phyloP scores from a whole-genome alignment of 2,797 vertebrate genomes.

The Dromococcyx pavoninus region DNA sequence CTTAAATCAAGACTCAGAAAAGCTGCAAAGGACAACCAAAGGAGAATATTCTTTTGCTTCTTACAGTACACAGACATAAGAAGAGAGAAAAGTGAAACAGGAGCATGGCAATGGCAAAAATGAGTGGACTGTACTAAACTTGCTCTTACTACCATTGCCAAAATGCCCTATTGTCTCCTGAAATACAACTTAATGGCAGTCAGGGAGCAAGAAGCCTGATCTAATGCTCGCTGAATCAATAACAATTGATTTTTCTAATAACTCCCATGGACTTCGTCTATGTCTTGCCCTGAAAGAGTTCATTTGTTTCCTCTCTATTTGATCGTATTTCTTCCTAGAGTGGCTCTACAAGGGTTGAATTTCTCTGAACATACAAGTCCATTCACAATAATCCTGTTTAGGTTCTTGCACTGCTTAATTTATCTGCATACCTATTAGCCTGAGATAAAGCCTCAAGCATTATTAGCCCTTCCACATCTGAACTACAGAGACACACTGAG shows the following conservation, averaged over 20 bases:
- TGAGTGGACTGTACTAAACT: not conserved
- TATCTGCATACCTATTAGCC: not conserved
- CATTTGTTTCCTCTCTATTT: not conserved
- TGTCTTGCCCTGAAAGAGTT: slow-evolving; percentile 6
- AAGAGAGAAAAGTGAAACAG: not conserved
- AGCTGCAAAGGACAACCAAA: slow-evolving; percentile 7
- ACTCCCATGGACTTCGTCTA: not conserved
- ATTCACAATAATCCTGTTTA: slow-evolving; percentile 2
- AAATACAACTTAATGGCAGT: slow-evolving; percentile 30
- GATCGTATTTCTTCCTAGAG: slow-evolving; percentile 25
- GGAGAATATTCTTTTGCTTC: not conserved
- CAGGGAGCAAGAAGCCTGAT: slow-evolving; percentile 30
- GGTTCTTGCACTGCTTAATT: not conserved
- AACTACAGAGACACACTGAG: not conserved
- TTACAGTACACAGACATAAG: not conserved
- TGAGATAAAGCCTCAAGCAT: not conserved
- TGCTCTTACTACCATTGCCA: not conserved
- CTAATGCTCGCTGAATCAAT: slow-evolving; percentile 49
- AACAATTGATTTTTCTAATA: slow-evolving; percentile 27
- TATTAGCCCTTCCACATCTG: not conserved
- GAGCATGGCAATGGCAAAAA: not conserved
- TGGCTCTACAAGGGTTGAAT: not conserved
- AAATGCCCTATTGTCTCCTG: slow-evolving; percentile 26
- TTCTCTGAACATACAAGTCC: not conserved
- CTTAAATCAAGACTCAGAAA: not conserved